Evolutionary conservation across 2,113 vertebrate genomes (phyloP).

Genomic region (Pteronura brasiliensis): DNA sequence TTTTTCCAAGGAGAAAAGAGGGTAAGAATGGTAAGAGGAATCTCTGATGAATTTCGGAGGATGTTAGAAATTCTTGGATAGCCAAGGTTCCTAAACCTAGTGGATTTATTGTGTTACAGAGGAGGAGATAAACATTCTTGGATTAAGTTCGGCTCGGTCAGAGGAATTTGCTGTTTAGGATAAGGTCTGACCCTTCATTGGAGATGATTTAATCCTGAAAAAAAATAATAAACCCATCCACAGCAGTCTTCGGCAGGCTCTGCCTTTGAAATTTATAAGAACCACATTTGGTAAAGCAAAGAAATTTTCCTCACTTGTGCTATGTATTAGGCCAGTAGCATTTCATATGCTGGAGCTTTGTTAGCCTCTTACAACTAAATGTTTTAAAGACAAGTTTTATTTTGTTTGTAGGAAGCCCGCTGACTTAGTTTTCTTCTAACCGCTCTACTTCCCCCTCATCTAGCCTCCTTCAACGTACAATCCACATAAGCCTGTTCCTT

Average conservation of each 20-base stretch:
- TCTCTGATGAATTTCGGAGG: not conserved
- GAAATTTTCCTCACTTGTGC: not conserved
- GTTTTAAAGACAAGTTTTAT: not conserved
- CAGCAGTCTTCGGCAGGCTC: not conserved
- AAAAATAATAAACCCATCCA: not conserved
- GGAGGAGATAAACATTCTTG: not conserved
- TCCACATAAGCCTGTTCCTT: conserved; percentile 96
- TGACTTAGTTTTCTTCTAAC: conserved; percentile 63
- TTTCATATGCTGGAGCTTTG: not conserved
- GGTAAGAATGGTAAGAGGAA: not conserved
- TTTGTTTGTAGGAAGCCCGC: conserved; percentile 2
- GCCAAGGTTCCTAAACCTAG: not conserved
- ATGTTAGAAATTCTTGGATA: not conserved
- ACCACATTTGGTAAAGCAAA: not conserved
- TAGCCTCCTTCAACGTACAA: conserved; percentile 97
- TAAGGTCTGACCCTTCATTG: not conserved
- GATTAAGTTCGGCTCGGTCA: not conserved
- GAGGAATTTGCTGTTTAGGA: not conserved
- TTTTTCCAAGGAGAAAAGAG: not conserved
- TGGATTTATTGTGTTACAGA: not conserved
- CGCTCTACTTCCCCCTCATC: not conserved
- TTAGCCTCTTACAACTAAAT: not conserved
- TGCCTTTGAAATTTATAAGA: not conserved
- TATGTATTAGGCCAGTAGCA: not conserved
- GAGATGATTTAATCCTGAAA: not conserved